These are phyloP conservation scores for Gallinago undulata DNA, from an alignment of 2,113 vertebrate genomes.

Conservation along the genomic window DNA sequence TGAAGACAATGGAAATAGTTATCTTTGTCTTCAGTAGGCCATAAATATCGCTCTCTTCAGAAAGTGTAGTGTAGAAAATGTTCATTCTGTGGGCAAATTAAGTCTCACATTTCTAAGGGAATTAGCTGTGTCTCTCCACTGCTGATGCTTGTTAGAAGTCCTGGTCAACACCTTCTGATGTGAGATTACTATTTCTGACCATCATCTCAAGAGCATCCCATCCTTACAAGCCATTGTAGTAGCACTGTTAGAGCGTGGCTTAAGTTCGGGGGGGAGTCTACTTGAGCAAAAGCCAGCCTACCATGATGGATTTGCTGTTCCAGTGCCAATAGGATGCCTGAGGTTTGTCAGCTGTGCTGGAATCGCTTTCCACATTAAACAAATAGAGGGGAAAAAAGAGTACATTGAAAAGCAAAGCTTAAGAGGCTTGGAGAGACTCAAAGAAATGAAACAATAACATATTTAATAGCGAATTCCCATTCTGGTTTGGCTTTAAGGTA, in stretches of 20 bases:
- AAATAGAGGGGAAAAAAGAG: not conserved
- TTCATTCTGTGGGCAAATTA: not conserved
- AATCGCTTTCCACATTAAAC: conserved; percentile 46
- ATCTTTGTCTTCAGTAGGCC: not conserved
- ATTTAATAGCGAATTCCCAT: conserved; percentile 38
- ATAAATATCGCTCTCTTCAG: not conserved
- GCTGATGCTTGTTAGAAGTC: not conserved
- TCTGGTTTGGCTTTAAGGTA: conserved; percentile 65
- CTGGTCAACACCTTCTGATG: not conserved
- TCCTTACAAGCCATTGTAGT: not conserved
- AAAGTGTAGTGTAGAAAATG: not conserved
- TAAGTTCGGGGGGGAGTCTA: not conserved
- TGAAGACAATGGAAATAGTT: not conserved
- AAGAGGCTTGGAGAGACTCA: conserved; percentile 35
- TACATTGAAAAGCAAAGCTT: conserved; percentile 12
- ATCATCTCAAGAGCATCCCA: not conserved
- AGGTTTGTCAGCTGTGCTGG: conserved; percentile 58
- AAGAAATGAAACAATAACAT: conserved; percentile 39
- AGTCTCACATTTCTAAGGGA: not conserved
- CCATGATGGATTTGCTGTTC: not conserved
- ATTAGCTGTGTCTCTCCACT: not conserved
- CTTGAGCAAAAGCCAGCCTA: conserved; percentile 15
- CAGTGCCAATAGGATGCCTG: conserved; percentile 38
- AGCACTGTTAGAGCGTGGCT: not conserved
- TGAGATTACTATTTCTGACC: not conserved